phyloP scores from a whole-genome alignment of 2,113 vertebrate species.

The Crotophaga sulcirostris region DNA sequence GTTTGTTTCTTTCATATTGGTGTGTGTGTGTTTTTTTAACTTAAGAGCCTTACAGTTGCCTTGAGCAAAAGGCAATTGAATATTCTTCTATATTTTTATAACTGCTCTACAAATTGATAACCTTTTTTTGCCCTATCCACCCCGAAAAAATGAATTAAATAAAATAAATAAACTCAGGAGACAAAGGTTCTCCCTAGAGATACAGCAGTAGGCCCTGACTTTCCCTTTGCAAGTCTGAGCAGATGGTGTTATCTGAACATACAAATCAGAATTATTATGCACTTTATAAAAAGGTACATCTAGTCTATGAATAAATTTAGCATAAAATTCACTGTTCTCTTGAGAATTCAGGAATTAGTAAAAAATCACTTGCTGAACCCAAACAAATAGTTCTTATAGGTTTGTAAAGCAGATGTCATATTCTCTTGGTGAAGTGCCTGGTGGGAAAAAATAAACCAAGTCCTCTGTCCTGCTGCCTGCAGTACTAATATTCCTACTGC shows the following conservation, averaged over 20 bases:
- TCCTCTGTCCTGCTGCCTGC: not conserved
- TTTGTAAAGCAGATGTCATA: not conserved
- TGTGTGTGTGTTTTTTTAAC: not conserved
- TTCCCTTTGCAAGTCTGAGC: not conserved
- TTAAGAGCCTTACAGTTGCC: not conserved
- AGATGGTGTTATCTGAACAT: conserved; percentile 17
- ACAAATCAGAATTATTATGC: conserved; percentile 9
- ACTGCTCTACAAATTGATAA: not conserved
- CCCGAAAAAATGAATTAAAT: not conserved
- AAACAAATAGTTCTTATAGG: conserved; percentile 17
- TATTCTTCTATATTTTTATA: not conserved
- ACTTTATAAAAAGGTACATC: not conserved
- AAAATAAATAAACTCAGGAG: not conserved
- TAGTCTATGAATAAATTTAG: conserved; percentile 58
- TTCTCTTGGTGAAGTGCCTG: not conserved
- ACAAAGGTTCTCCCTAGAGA: not conserved
- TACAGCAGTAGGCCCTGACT: not conserved
- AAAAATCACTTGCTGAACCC: not conserved
- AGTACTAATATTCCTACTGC: not conserved
- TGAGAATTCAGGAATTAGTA: conserved; percentile 16
- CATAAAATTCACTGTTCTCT: not conserved
- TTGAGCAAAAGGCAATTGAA: not conserved
- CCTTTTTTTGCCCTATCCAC: not conserved
- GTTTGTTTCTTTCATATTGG: not conserved
- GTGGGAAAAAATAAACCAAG: not conserved